These are phyloP conservation scores for Tetrapedia diversipes DNA, from an alignment of 2,888 invertebrate species.

Conservation along the genomic window DNA sequence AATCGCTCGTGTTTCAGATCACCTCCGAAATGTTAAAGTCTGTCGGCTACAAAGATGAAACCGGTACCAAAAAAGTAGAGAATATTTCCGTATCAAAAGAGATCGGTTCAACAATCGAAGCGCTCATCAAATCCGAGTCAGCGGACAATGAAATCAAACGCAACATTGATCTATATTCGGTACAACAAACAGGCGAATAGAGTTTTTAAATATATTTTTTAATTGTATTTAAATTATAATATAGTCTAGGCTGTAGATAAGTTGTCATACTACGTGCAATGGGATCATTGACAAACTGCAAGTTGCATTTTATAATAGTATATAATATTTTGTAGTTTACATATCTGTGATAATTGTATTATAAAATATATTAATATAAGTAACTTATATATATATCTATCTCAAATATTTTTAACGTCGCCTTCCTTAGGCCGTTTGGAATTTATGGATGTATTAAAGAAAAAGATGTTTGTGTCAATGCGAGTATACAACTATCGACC, in stretches of 20 bases:
- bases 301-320: constrained; percentile 78
- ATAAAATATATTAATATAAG: constrained; percentile 76
- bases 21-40: constrained; percentile 63
- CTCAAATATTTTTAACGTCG: constrained; percentile 55
- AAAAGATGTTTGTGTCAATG: constrained; percentile 39
- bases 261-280: constrained; percentile 70
- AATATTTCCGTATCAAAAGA: constrained; percentile 66
- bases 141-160: constrained; percentile 68
- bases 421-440: constrained; percentile 51
- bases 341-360: constrained; percentile 82
- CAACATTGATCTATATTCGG: constrained; percentile 64
- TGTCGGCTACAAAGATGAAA: constrained; percentile 63
- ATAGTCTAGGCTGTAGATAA: constrained; percentile 65
- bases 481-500: too few relatives aligned
- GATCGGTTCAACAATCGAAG: constrained; percentile 65
- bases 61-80: constrained; percentile 62
- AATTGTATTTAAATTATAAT: constrained; percentile 71
- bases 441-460: constrained; percentile 52
- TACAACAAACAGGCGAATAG: constrained; percentile 67
- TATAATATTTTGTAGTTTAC: constrained; percentile 81
- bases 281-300: constrained; percentile 70
- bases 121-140: constrained; percentile 66
- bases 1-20: constrained; percentile 54
- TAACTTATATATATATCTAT: constrained; percentile 75
- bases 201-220: constrained; percentile 70